Evolutionary conservation across 2,113 vertebrate species (phyloP).

Genomic region (Carassius auratus): DNA sequence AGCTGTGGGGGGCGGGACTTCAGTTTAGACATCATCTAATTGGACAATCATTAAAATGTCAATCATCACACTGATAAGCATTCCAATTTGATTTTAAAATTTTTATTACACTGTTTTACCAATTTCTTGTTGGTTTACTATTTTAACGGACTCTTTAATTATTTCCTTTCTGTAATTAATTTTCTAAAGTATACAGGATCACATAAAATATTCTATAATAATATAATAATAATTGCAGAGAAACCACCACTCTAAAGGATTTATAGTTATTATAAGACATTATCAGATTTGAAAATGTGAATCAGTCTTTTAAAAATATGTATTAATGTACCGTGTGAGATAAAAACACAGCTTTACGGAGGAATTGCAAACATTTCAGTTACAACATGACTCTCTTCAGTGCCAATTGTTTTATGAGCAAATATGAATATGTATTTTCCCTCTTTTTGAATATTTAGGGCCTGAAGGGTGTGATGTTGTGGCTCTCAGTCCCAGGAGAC

Average conservation of each 20-base stretch:
- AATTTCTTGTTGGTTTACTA: no score
- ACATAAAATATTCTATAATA: neutral
- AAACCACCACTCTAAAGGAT: neutral
- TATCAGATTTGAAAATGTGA: neutral
- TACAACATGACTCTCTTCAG: neutral
- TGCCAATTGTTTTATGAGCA: neutral
- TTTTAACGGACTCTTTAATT: no score
- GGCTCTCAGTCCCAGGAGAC: constrained; percentile 65
- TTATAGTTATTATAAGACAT: neutral
- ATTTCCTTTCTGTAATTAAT: no score
- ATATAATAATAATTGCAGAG: neutral
- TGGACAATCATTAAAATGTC: no score
- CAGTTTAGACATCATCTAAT: no score
- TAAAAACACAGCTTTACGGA: no score
- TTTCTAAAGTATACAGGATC: no score
- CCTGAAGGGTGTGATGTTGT: constrained; percentile 22
- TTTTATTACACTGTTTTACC: no score
- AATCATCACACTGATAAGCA: no score
- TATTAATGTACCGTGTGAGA: no score
- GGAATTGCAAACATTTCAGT: neutral
- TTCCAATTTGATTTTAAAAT: no score
- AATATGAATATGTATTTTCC: neutral
- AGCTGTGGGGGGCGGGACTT: no score
- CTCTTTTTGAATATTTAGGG: constrained; percentile 58
- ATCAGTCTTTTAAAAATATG: neutral